Evolutionary conservation across 2,888 invertebrate genomes (phyloP).

Genomic region (Melanotus villosus): DNA sequence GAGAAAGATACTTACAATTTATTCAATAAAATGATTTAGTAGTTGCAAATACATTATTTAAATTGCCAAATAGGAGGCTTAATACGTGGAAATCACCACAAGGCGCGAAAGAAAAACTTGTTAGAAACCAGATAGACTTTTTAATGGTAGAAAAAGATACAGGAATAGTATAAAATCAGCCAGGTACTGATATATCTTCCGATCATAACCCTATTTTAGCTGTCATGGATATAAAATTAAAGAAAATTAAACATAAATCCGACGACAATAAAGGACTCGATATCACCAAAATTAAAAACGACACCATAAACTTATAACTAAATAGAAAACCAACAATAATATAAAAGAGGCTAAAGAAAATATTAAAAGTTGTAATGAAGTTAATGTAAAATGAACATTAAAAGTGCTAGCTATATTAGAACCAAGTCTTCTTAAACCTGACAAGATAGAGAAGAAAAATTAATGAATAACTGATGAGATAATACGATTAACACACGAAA

Average conservation of each 20-base stretch:
- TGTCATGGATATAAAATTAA: not conserved
- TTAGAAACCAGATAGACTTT: too few species aligned
- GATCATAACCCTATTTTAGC: not conserved
- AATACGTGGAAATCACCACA: not conserved
- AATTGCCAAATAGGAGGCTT: not conserved
- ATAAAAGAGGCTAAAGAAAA: not conserved
- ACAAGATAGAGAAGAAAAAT: not conserved
- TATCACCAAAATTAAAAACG: not conserved
- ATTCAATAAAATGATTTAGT: too few species aligned
- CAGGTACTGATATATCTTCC: not conserved
- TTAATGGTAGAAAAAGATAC: too few species aligned
- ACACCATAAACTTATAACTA: not conserved
- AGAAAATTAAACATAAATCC: too few species aligned
- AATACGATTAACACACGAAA: too few species aligned
- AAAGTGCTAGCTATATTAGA: not conserved
- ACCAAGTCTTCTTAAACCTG: not conserved
- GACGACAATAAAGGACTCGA: not conserved
- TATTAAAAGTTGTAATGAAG: too few species aligned
- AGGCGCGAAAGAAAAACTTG: not conserved
- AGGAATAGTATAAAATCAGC: not conserved
- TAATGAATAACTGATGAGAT: not conserved
- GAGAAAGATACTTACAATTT: too few species aligned
- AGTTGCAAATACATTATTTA: too few species aligned
- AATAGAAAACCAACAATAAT: not conserved
- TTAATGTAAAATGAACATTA: not conserved